Evolutionary conservation across 2,113 vertebrate species (phyloP).

Genomic region (Pterophyllum scalare): DNA sequence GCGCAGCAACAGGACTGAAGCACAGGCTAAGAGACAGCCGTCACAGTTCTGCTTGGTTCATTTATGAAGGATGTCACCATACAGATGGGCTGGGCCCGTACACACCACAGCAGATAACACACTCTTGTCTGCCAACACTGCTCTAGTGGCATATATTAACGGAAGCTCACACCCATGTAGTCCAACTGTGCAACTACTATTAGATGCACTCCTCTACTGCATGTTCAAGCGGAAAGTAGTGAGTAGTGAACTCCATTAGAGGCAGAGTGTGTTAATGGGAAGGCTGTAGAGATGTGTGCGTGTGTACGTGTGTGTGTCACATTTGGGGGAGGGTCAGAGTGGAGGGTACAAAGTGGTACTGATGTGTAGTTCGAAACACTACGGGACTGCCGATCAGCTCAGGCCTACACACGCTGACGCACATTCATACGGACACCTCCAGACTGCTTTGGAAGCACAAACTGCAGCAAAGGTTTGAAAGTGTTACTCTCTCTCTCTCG

Average conservation of each 20-base stretch:
- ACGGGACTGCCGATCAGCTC: constrained; percentile 34
- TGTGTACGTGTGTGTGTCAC: neutral
- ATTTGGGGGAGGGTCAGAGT: constrained; percentile 14
- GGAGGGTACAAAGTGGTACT: constrained; percentile 40
- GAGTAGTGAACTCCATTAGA: constrained; percentile 73
- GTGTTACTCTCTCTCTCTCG: constrained; percentile 8
- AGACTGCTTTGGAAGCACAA: constrained; percentile 2
- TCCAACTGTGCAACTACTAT: constrained; percentile 59
- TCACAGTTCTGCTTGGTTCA: constrained; percentile 65
- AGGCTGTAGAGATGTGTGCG: neutral
- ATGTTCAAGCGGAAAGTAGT: constrained; percentile 65
- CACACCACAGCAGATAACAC: constrained; percentile 56
- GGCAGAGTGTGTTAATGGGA: constrained; percentile 62
- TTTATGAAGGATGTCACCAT: constrained; percentile 65
- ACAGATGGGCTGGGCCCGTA: constrained; percentile 60
- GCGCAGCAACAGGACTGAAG: constrained; percentile 39
- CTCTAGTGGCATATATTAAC: constrained; percentile 70
- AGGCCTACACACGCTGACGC: constrained; percentile 19
- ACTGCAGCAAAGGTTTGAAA: constrained; percentile 37
- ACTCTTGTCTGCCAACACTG: constrained; percentile 72
- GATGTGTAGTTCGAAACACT: constrained; percentile 50
- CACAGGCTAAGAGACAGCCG: constrained; percentile 56
- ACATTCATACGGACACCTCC: constrained; percentile 12
- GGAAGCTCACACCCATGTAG: constrained; percentile 69
- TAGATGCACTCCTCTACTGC: constrained; percentile 55